Conservation (phyloP, 2,113 vertebrate genomes). For the Macaca fascicularis region T2T-MFA8v1.1 NC_088378.1:64360001-64360500, state of each 20-base stretch:
- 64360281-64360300: neutral
- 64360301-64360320: neutral
- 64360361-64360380: neutral
- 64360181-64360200: neutral
- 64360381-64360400: neutral
- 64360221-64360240: neutral
- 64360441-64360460: neutral
- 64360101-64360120: neutral
- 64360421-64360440: neutral
- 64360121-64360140: neutral
- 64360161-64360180: neutral
- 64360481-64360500: neutral
- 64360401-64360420: no score
- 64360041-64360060: neutral
- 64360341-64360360: neutral
- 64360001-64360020: neutral
- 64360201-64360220: neutral
- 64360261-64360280: neutral
- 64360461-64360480: neutral
- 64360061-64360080: neutral
- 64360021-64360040: neutral
- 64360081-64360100: neutral
- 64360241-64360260: neutral
- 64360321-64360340: neutral
- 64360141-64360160: neutral